These are phyloP conservation scores for Nematostella vectensis DNA, from an alignment of 92 coral and sea anemone genomes.

Conservation along the genomic window DNA sequence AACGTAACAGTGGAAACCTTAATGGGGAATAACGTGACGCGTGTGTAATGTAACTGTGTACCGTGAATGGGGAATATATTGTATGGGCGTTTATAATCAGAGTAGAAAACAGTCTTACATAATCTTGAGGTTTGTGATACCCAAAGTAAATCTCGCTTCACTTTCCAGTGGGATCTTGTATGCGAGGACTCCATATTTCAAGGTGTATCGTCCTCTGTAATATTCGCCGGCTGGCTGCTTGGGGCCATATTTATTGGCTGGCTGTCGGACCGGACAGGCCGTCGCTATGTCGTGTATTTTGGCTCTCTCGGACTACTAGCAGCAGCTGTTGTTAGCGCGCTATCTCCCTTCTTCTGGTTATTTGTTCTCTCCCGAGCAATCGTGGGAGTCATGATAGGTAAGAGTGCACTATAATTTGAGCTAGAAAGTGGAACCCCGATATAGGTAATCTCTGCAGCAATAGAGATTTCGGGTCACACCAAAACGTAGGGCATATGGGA, in stretches of 20 bases:
- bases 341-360: slow-evolving; percentile 62
- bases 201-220: slow-evolving; percentile 65
- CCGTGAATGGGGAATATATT: no score
- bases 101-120: no score
- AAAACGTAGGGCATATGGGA: no score
- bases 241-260: slow-evolving; percentile 61
- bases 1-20: no score
- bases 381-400: slow-evolving; percentile 75
- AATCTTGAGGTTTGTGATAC: no score
- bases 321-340: slow-evolving; percentile 48
- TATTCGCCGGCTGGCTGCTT: slow-evolving; percentile 68
- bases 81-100: no score
- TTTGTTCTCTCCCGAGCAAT: slow-evolving; percentile 54
- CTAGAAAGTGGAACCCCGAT: no score
- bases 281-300: slow-evolving; percentile 45
- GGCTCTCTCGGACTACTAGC: slow-evolving; percentile 35
- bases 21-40: no score
- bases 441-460: no score
- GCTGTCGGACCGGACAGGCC: slow-evolving; percentile 70
- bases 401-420: slow-evolving; percentile 5
- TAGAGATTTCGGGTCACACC: no score
- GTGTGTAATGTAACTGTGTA: no score
- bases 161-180: slow-evolving; percentile 71
- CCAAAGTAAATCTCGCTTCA: no score
- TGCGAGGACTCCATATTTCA: slow-evolving; percentile 66